Conservation (phyloP, 2,888 invertebrate species). For the Phytoseiulus persimilis region DNA sequence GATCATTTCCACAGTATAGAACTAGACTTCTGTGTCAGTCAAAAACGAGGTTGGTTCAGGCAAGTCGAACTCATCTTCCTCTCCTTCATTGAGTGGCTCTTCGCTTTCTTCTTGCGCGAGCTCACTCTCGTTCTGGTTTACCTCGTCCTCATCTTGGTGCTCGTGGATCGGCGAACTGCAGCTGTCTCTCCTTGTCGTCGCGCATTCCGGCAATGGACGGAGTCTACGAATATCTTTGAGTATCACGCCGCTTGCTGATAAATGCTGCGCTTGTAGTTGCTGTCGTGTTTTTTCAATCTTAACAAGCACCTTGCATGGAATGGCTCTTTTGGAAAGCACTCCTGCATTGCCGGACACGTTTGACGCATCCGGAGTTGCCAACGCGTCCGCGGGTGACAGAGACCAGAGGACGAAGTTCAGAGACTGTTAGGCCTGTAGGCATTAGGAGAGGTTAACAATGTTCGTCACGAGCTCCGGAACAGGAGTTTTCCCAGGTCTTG, state of each 20-base stretch:
- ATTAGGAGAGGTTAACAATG: background rate
- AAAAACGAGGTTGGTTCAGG: background rate
- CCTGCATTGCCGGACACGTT: background rate
- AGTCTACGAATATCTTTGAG: constrained; percentile 25
- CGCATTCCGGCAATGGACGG: constrained; percentile 9
- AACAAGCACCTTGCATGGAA: constrained; percentile 19
- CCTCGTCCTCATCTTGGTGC: background rate
- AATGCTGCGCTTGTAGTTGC: background rate
- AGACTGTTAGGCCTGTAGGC: constrained; percentile 17
- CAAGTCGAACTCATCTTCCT: background rate
- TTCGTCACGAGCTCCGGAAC: background rate
- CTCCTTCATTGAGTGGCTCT: background rate
- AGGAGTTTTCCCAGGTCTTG: no score
- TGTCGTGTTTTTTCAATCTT: background rate
- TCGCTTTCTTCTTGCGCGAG: background rate
- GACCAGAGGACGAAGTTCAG: constrained; percentile 36
- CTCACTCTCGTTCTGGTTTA: background rate
- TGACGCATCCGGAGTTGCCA: constrained; percentile 5
- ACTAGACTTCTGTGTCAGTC: background rate
- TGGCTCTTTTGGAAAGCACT: constrained; percentile 13
- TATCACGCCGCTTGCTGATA: constrained; percentile 15
- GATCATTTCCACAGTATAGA: background rate
- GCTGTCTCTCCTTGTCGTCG: background rate
- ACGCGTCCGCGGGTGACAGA: constrained; percentile 15
- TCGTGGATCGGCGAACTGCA: background rate